Conservation (phyloP, 2,797 vertebrate species). For the Melanotaenia maccullochi region DNA sequence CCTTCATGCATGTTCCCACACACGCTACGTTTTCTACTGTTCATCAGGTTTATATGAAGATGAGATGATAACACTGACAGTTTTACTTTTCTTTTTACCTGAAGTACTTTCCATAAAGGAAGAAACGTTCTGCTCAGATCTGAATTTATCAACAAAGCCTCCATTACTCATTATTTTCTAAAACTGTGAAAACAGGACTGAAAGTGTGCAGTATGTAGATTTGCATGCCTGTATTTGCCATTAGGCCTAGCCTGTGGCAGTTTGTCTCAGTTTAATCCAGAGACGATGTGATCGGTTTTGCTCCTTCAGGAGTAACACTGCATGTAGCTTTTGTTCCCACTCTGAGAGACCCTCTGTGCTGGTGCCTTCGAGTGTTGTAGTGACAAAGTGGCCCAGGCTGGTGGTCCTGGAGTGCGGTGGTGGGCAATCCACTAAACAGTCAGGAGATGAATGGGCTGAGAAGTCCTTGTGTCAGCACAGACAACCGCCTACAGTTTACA, state of each 20-base stretch:
- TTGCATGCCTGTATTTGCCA: neutral
- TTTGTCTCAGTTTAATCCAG: slow-evolving; percentile 19
- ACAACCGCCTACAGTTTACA: slow-evolving; percentile 46
- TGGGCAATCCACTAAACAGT: slow-evolving; percentile 18
- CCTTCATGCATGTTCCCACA: slow-evolving; percentile 7
- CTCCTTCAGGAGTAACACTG: neutral
- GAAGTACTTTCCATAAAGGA: too few species aligned
- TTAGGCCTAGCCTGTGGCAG: slow-evolving; percentile 7
- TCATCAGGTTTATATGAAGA: slow-evolving; percentile 26
- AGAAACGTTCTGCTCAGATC: neutral
- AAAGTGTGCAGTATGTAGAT: neutral
- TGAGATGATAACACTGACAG: slow-evolving; percentile 7
- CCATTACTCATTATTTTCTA: neutral
- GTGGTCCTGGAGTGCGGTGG: slow-evolving; percentile 17
- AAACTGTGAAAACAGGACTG: neutral
- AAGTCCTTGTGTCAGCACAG: slow-evolving; percentile 48
- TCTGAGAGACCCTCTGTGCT: neutral
- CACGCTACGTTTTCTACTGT: slow-evolving; percentile 22
- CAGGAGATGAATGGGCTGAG: slow-evolving; percentile 42
- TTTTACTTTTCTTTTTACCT: slow-evolving; percentile 2
- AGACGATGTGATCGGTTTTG: slow-evolving; percentile 1
- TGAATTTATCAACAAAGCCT: neutral
- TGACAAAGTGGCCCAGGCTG: slow-evolving; percentile 29
- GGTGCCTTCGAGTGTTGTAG: slow-evolving; percentile 8
- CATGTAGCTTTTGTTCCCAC: slow-evolving; percentile 11